Conservation (phyloP, 1,140 invertebrate genomes). For the Saxidomus purpurata region DNA sequence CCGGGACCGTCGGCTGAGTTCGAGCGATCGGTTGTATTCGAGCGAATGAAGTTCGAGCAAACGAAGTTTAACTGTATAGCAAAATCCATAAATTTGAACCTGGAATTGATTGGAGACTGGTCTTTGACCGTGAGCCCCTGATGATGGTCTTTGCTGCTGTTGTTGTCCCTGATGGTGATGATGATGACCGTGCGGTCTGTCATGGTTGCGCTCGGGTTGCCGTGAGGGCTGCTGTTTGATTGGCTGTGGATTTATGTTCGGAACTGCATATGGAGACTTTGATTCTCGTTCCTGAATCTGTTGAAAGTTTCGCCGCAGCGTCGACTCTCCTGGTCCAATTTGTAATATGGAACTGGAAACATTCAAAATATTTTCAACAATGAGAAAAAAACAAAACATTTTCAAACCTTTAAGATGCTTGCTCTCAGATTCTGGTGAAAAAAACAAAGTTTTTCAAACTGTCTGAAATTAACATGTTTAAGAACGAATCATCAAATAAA, state of each 20-base stretch:
- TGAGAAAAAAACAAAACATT: too few relatives aligned
- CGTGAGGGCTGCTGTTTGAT: slow-evolving; percentile 72
- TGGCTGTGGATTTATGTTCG: slow-evolving; percentile 64
- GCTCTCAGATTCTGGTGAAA: too few relatives aligned
- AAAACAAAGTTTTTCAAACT: too few relatives aligned
- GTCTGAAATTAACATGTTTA: too few relatives aligned
- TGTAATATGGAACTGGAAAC: slow-evolving; percentile 85
- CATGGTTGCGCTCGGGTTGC: slow-evolving; percentile 57
- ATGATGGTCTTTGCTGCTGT: slow-evolving; percentile 73
- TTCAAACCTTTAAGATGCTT: too few relatives aligned
- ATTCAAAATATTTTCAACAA: not conserved
- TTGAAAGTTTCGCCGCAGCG: slow-evolving; percentile 91
- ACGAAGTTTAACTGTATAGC: too few relatives aligned
- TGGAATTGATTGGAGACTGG: slow-evolving; percentile 79
- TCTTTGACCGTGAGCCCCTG: slow-evolving; percentile 70
- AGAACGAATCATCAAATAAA: too few relatives aligned
- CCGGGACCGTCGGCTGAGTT: too few relatives aligned
- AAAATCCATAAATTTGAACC: slow-evolving; percentile 16
- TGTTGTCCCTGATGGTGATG: slow-evolving; percentile 62
- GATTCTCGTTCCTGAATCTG: slow-evolving; percentile 92
- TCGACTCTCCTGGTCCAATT: slow-evolving; percentile 85
- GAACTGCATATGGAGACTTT: slow-evolving; percentile 72
- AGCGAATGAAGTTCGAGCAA: too few relatives aligned
- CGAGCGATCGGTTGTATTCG: too few relatives aligned
- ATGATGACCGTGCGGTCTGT: slow-evolving; percentile 59